Conservation (phyloP, 2,888 invertebrate genomes). For the Eupithecia pulchellata region DNA sequence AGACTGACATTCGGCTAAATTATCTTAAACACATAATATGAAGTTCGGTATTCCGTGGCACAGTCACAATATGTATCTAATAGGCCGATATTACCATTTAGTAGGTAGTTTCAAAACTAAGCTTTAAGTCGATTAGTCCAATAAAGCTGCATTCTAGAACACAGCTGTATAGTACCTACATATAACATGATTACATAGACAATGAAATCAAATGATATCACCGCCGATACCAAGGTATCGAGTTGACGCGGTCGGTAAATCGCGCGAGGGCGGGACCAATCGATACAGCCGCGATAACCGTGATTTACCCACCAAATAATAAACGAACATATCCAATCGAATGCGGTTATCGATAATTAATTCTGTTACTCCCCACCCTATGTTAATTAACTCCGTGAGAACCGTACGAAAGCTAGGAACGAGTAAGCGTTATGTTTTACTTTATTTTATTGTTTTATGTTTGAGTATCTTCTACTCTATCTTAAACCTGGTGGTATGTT, state of each 20-base stretch:
- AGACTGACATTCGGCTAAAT: neutral
- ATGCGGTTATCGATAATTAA: conserved; percentile 74
- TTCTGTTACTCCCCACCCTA: conserved; percentile 69
- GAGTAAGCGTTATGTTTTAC: conserved; percentile 43
- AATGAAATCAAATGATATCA: conserved; percentile 35
- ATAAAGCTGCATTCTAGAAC: neutral
- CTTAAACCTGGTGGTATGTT: neutral
- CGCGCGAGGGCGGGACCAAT: conserved; percentile 57
- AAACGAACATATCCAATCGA: conserved; percentile 66
- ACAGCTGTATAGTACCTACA: neutral
- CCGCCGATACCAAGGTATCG: conserved; percentile 49
- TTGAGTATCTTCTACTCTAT: neutral
- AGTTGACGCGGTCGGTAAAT: conserved; percentile 71
- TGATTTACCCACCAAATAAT: conserved; percentile 80
- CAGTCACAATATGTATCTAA: too few relatives aligned
- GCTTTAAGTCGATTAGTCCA: neutral
- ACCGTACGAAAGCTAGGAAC: conserved; percentile 55
- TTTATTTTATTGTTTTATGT: conserved; percentile 1
- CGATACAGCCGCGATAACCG: conserved; percentile 59
- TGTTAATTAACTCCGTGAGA: conserved; percentile 74
- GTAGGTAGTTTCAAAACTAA: neutral
- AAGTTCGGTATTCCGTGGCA: too few relatives aligned
- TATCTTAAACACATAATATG: too few relatives aligned
- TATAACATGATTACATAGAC: conserved; percentile 22
- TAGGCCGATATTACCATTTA: too few relatives aligned